Evolutionary conservation across 1,140 invertebrate species (phyloP).

Genomic region (Lamellibrachia luymesi): DNA sequence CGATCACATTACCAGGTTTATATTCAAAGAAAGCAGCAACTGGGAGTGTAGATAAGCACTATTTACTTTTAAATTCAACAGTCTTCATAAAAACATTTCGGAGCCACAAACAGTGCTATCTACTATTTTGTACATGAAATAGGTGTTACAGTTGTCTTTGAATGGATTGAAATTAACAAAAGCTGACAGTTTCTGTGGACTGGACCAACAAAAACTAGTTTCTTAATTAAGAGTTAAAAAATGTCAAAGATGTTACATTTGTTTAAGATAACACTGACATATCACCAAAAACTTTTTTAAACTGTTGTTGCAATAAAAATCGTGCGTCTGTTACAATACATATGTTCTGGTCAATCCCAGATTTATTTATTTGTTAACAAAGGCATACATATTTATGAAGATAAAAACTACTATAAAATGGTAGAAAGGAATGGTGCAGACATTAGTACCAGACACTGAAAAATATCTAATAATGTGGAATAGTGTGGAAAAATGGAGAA

Average conservation of each 20-base stretch:
- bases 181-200: not conserved
- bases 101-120: not conserved
- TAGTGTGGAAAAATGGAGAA: not conserved
- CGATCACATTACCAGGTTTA: constrained; percentile 3
- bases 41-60: not conserved
- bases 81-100: not conserved
- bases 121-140: not conserved
- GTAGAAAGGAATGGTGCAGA: no score
- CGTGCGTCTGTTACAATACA: not conserved
- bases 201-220: not conserved
- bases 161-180: not conserved
- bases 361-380: not conserved
- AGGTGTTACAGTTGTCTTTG: not conserved
- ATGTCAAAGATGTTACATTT: not conserved
- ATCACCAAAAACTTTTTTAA: not conserved
- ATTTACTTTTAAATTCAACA: not conserved
- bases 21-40: not conserved
- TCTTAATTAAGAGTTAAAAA: not conserved
- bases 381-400: no score
- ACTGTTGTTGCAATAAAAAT: not conserved
- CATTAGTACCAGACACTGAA: no score
- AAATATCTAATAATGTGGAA: no score
- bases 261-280: not conserved
- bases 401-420: no score
- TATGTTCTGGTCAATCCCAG: not conserved